These are phyloP conservation scores for Trichonephila clavata DNA, from an alignment of 1,140 invertebrate genomes.

Conservation along the genomic window DNA sequence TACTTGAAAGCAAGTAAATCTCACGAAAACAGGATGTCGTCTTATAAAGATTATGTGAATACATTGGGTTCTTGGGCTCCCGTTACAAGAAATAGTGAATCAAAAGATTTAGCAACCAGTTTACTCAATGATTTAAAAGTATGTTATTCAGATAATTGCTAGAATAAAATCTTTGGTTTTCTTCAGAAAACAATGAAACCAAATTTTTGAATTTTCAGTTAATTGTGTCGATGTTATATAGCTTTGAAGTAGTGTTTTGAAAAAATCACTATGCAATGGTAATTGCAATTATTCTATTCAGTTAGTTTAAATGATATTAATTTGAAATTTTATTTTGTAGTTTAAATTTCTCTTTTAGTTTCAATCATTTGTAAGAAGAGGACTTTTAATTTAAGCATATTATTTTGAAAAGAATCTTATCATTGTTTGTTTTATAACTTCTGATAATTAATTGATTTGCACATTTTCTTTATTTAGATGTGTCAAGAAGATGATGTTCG, in stretches of 20 bases:
- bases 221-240: neutral
- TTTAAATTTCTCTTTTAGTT: no score
- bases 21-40: slow-evolving; percentile 76
- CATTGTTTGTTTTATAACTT: neutral
- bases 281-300: no score
- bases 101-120: slow-evolving; percentile 77
- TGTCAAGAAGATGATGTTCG: slow-evolving; percentile 94
- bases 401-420: neutral
- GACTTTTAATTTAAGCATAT: neutral
- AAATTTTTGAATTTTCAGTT: neutral
- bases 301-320: no score
- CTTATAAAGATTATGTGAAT: slow-evolving; percentile 78
- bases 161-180: neutral
- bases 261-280: no score
- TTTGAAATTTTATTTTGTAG: no score
- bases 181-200: neutral
- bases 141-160: slow-evolving; percentile 59
- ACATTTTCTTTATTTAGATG: slow-evolving; percentile 80
- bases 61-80: slow-evolving; percentile 72
- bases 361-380: no score
- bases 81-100: slow-evolving; percentile 76
- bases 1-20: slow-evolving; percentile 88
- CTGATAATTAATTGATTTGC: neutral
- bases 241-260: no score
- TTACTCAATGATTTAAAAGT: slow-evolving; percentile 78